Evolutionary conservation across 2,113 vertebrate species (phyloP), one percentile per base, ranked within the genome.

Genomic region (Laticauda colubrina): DNA sequence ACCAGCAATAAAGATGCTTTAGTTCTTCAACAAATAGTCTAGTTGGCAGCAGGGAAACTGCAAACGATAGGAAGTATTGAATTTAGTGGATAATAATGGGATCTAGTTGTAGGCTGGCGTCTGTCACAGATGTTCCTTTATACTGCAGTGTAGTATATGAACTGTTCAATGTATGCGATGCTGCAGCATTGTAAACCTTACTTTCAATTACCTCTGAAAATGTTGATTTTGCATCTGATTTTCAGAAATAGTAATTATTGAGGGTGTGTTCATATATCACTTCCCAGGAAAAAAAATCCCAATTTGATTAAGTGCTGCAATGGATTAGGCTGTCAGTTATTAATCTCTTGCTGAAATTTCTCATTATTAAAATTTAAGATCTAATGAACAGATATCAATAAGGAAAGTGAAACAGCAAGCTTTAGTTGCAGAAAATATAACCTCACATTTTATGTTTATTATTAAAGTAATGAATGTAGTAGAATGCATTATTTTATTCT

Each of bases 1-100:
- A 59, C 45, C 21, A 45, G 88, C 87, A 88, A 90, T 93, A 93
- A 45, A 0, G 3, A 75, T 92, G 88, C 85, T 85, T 88, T 92
- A 48, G 69, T 51, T 87, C 89, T 86, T 3, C 23, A 81, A 95
- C 4, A 43, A 91, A 69, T 86, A 85, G 61, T 34, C 48, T 23
- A 55, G 85, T 87, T 89, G 54, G 92, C 88, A 95, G 92, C 93
- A 93, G 85, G 54, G 69, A 94, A 85, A 92, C 61, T 0, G 0
- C 2, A 89, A 95, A 93, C n/a, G 43, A 18, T 90, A 57, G 89
- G 55, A 91, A 93, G 87, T 1, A 14, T 57, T 90, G 85, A 69
- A 90, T 87, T 95, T 61, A n/a, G n/a, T 88, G 24, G 29, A 51
- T 26, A 93, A 95, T 95, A 94, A 14, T 24, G 3, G 24, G 1